These are phyloP conservation scores for Bettongia penicillata DNA, from an alignment of 2,113 vertebrate genomes.

Conservation along the genomic window DNA sequence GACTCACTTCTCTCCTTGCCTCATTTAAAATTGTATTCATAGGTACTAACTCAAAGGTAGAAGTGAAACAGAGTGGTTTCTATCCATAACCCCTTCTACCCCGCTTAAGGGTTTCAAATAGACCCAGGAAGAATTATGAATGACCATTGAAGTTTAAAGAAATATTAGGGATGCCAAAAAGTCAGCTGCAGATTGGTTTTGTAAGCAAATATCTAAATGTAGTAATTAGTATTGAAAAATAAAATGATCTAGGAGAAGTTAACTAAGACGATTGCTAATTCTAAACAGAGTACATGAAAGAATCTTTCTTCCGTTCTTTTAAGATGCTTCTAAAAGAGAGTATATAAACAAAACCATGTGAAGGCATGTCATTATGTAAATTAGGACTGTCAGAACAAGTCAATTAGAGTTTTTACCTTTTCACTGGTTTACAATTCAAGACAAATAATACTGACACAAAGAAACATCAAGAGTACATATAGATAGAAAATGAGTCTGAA, in stretches of 20 bases:
- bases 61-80: neutral
- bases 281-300: neutral
- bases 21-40: neutral
- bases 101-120: constrained; percentile 22
- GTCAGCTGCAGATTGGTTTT: constrained; percentile 44
- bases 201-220: neutral
- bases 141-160: constrained; percentile 48
- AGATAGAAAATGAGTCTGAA: neutral
- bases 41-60: neutral
- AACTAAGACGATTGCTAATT: neutral
- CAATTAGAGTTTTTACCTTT: neutral
- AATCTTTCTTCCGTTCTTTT: neutral
- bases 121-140: neutral
- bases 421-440: neutral
- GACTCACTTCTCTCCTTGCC: neutral
- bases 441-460: neutral
- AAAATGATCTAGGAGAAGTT: constrained; percentile 1
- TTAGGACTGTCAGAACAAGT: constrained; percentile 1
- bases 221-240: constrained; percentile 15
- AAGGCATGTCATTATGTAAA: neutral
- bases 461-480: neutral
- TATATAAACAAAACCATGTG: neutral
- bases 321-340: neutral
- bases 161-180: neutral
- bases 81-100: neutral